These are phyloP conservation scores for Thereva unica DNA, from an alignment of 2,888 invertebrate species.

Conservation along the genomic window DNA sequence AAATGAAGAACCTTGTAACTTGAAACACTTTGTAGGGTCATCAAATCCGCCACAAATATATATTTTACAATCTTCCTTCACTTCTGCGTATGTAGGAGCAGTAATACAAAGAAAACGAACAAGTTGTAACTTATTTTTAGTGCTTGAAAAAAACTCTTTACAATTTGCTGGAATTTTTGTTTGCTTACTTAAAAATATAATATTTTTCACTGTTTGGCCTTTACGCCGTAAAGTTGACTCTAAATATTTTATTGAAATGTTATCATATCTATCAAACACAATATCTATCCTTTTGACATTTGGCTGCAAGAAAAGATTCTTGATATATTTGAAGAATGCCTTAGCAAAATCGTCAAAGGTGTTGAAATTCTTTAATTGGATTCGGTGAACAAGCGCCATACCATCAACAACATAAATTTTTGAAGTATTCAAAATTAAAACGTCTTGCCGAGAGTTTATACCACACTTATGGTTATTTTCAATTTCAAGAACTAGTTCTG, in stretches of 20 bases:
- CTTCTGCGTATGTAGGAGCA: slow-evolving; percentile 4
- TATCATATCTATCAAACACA: slow-evolving; percentile 6
- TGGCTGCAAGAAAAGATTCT: not conserved
- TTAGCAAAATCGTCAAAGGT: no score
- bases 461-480: not conserved
- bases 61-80: slow-evolving; percentile 4
- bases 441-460: not conserved
- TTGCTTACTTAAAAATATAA: not conserved
- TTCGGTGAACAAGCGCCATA: no score
- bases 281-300: not conserved
- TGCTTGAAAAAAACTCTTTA: slow-evolving; percentile 2
- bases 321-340: no score
- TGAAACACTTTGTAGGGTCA: no score
- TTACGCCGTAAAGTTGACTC: slow-evolving; percentile 9
- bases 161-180: not conserved
- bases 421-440: not conserved
- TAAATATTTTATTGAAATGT: slow-evolving; percentile 4
- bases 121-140: slow-evolving; percentile 9
- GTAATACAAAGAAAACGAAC: not conserved
- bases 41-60: no score
- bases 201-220: slow-evolving; percentile 8
- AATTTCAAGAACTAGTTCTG: not conserved
- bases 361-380: no score
- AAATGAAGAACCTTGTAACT: no score
- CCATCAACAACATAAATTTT: no score